These are phyloP conservation scores for Liolophura sinensis DNA, from an alignment of 1,140 invertebrate species.

Conservation along the genomic window DNA sequence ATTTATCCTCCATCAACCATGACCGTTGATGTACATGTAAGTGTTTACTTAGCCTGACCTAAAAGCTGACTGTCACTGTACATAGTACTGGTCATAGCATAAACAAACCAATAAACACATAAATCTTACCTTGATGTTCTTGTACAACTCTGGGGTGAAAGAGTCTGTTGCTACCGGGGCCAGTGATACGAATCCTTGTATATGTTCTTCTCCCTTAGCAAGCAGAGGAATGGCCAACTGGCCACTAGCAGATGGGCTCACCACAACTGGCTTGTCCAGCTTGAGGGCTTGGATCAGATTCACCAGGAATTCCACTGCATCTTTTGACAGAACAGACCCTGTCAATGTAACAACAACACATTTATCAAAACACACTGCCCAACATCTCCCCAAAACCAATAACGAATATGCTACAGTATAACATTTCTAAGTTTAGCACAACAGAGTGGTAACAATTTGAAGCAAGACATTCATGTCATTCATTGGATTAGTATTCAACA, in stretches of 20 bases:
- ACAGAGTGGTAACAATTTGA: no score
- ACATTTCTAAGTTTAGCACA: background rate
- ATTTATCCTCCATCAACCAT: no score
- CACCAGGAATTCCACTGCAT: slow-evolving; percentile 37
- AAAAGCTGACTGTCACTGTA: no score
- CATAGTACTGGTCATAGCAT: no score
- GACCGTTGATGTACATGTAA: no score
- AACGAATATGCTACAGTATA: background rate
- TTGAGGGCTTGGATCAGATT: slow-evolving; percentile 35
- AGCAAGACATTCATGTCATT: background rate
- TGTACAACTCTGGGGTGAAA: slow-evolving; percentile 26
- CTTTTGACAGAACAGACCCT: slow-evolving; percentile 47
- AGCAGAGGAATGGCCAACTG: slow-evolving; percentile 56
- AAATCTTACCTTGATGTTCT: slow-evolving; percentile 33
- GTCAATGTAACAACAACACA: slow-evolving; percentile 16
- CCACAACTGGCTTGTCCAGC: slow-evolving; percentile 48
- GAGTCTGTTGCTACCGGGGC: slow-evolving; percentile 55
- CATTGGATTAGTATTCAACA: background rate
- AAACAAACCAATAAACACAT: no score
- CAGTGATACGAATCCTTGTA: slow-evolving; percentile 57
- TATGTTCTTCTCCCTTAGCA: slow-evolving; percentile 29
- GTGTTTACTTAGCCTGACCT: no score
- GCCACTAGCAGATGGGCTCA: slow-evolving; percentile 63
- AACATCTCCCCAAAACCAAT: background rate
- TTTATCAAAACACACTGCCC: background rate